phyloP scores from a whole-genome alignment of 2,113 vertebrate species.

The Cynopterus brachyotis region DNA sequence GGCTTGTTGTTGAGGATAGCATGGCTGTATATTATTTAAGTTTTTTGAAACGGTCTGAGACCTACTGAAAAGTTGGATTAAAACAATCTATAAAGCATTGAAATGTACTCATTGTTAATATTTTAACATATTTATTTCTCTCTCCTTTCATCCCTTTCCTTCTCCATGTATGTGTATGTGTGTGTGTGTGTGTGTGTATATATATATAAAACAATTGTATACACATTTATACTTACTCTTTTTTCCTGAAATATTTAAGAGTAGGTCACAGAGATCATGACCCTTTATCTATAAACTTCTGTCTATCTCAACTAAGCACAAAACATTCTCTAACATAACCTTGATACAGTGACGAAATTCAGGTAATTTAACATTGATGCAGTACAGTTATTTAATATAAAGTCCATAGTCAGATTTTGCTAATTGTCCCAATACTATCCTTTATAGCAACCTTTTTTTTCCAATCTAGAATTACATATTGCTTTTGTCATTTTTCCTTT shows the following conservation, averaged over 20 bases:
- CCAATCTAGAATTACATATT: not conserved
- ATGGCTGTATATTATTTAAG: not conserved
- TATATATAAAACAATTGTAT: not conserved
- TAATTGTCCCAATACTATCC: not conserved
- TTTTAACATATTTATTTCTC: not conserved
- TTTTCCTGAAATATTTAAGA: not conserved
- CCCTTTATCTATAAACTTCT: not conserved
- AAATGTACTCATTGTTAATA: not conserved
- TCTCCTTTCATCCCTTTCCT: not conserved
- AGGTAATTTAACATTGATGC: not conserved
- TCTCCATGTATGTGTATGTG: too few relatives aligned
- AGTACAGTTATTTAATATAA: not conserved
- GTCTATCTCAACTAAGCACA: not conserved
- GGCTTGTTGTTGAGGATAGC: too few relatives aligned
- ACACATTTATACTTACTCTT: not conserved
- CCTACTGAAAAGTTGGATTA: not conserved
- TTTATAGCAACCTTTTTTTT: not conserved
- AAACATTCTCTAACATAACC: not conserved
- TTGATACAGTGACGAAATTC: not conserved
- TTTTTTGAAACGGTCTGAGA: slow-evolving; percentile 42
- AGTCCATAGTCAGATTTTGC: not conserved
- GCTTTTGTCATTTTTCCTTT: not conserved
- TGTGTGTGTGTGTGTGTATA: too few relatives aligned
- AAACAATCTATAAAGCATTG: not conserved
- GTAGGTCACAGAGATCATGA: not conserved